Percentiles rank a stretch among this genome's conserved stretches.
Conservation (phyloP, 64 coral and sea anemone genomes). For the Montipora capricornis region DNA sequence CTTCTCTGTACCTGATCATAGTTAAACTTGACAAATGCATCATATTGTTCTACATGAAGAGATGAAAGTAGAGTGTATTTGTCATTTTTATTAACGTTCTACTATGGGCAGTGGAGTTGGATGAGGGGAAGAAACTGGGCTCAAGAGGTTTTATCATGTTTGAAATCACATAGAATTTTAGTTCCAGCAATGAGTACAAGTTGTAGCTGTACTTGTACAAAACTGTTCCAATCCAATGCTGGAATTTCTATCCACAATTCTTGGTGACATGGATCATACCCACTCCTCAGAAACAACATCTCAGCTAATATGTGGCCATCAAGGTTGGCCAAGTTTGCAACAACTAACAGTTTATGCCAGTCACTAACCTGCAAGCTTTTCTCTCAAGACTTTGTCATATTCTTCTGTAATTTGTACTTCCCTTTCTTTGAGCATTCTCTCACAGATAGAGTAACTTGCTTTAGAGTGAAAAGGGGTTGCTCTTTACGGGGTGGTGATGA, state of each 20-base stretch:
- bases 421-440: slow-evolving; percentile 95
- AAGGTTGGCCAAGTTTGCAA: neutral
- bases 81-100: neutral
- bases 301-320: too few species aligned
- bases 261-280: too few species aligned
- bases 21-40: slow-evolving; percentile 99
- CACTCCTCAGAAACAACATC: too few species aligned
- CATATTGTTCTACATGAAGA: slow-evolving; percentile 80
- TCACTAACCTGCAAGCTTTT: slow-evolving; percentile 91
- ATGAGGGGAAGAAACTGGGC: too few species aligned
- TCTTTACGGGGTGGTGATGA: slow-evolving; percentile 92
- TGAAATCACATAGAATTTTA: too few species aligned
- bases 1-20: slow-evolving; percentile 97
- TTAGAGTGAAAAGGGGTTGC: slow-evolving; percentile 94
- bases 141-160: too few species aligned
- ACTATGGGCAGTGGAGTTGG: too few species aligned
- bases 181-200: too few species aligned
- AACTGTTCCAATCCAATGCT: too few species aligned
- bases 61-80: neutral
- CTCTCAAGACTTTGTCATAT: slow-evolving; percentile 96
- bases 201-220: too few species aligned
- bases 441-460: slow-evolving; percentile 97
- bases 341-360: neutral
- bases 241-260: too few species aligned
- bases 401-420: slow-evolving; percentile 89